Conservation (phyloP, 2,797 vertebrate species). For the Cygnus olor region DNA sequence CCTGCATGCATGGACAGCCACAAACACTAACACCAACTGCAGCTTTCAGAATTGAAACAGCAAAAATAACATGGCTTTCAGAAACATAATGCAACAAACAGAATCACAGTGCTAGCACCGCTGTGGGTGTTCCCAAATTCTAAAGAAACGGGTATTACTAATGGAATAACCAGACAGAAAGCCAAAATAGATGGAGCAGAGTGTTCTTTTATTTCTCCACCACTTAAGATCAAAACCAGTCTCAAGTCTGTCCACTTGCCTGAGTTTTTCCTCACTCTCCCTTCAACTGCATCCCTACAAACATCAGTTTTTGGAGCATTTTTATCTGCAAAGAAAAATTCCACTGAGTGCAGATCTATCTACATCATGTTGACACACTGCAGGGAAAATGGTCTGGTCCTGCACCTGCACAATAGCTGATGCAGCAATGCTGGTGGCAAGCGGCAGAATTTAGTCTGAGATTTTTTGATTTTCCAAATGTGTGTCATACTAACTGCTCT, state of each 20-base stretch:
- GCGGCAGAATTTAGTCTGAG: neutral
- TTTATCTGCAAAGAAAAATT: neutral
- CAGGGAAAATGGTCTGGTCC: neutral
- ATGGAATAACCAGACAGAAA: neutral
- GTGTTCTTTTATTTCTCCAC: neutral
- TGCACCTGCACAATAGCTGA: neutral
- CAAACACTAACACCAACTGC: neutral
- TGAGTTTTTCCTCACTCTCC: neutral
- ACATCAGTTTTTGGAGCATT: neutral
- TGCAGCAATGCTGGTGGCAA: neutral
- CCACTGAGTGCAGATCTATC: neutral
- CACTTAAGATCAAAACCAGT: neutral
- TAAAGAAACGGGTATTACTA: neutral
- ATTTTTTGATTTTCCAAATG: neutral
- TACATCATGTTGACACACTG: neutral
- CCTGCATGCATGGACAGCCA: neutral
- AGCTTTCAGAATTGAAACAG: neutral
- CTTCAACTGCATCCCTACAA: neutral
- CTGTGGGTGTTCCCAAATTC: neutral
- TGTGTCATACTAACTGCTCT: neutral
- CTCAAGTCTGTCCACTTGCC: neutral
- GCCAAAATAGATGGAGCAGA: neutral
- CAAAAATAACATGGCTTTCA: neutral
- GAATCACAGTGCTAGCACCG: neutral
- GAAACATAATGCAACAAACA: neutral